Evolutionary conservation across 2,113 vertebrate species (phyloP).

Genomic region (Platysternon megacephalum): DNA sequence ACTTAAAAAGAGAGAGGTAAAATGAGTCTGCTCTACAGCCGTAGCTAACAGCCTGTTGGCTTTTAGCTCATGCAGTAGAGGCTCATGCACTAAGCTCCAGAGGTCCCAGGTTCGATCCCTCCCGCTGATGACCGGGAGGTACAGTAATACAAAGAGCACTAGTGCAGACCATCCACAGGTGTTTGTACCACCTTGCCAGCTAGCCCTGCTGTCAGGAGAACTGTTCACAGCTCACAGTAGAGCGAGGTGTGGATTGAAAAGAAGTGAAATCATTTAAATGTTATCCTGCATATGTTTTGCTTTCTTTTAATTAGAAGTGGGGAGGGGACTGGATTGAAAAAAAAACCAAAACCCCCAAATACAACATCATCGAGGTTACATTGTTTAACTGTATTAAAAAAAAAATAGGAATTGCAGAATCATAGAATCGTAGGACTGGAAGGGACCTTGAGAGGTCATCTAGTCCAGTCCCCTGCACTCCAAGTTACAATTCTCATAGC

Average conservation of each 20-base stretch:
- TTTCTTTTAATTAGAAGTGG: not conserved
- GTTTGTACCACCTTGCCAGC: not conserved
- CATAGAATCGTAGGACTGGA: no score
- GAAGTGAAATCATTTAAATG: not conserved
- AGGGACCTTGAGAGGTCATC: not conserved
- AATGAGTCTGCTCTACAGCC: no score
- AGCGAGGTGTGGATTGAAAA: not conserved
- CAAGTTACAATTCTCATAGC: not conserved
- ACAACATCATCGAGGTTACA: not conserved
- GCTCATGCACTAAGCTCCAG: no score
- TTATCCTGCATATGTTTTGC: not conserved
- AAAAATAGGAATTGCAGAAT: not conserved
- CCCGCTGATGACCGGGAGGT: no score
- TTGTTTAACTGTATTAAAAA: not conserved
- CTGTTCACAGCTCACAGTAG: no score
- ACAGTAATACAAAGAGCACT: not conserved
- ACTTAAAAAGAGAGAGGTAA: no score
- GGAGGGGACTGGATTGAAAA: not conserved
- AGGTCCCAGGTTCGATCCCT: no score
- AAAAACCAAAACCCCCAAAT: not conserved
- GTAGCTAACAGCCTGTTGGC: no score
- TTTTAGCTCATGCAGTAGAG: no score
- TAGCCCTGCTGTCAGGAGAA: not conserved
- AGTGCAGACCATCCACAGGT: no score
- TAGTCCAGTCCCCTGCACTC: not conserved